A percentile compares a stretch with the other conserved stretches of the same genome.
These are phyloP conservation scores for Neuroterus valhalla DNA, from an alignment of 1,140 invertebrate species.

Conservation along the genomic window DNA sequence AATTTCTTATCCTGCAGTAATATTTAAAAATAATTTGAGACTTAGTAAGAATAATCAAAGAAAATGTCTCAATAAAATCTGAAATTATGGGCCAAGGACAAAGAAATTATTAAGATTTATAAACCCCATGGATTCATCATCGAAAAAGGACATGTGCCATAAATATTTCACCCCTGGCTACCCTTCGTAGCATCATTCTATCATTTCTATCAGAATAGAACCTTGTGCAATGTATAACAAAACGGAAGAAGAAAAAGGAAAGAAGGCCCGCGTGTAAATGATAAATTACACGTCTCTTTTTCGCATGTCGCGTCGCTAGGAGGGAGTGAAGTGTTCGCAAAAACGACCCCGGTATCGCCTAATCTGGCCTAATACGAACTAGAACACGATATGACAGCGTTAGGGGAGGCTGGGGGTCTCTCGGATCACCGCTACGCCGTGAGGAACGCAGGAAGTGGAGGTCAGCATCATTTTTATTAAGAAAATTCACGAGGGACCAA, in stretches of 20 bases:
- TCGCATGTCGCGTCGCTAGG: not conserved
- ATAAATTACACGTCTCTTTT: not conserved
- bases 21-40: not conserved
- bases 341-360: not conserved
- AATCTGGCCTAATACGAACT: not conserved
- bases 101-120: not conserved
- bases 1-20: not conserved
- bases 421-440: slow-evolving; percentile 13
- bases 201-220: slow-evolving; percentile 10
- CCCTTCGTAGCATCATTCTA: not conserved
- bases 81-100: slow-evolving; percentile 8
- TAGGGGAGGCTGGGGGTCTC: slow-evolving; percentile 2
- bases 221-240: not conserved
- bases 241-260: not conserved
- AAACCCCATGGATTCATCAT: not conserved
- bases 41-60: not conserved
- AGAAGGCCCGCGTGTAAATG: not conserved
- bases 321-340: not conserved
- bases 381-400: slow-evolving; percentile 2
- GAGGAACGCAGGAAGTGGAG: slow-evolving; percentile 27
- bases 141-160: not conserved
- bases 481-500: not conserved
- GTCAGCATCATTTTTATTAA: slow-evolving; percentile 21
- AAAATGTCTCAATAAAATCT: slow-evolving; percentile 12
- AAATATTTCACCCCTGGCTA: not conserved